Evolutionary conservation across 2,797 vertebrate species (phyloP).

Genomic region (Caiman crocodilus): DNA sequence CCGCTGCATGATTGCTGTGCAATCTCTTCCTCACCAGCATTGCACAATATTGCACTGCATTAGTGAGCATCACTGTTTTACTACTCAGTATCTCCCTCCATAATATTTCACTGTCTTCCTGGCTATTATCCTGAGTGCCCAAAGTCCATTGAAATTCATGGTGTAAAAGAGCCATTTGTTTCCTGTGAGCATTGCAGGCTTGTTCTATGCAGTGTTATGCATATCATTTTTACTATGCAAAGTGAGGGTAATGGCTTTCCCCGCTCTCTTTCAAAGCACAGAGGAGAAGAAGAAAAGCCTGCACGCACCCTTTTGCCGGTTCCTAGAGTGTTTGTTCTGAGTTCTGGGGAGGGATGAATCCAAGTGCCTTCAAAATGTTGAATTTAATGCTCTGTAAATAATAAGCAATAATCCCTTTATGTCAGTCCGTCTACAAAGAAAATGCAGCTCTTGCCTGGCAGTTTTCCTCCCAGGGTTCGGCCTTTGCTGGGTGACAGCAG

Average conservation of each 20-base stretch:
- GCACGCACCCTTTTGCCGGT: conserved; percentile 58
- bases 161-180: conserved; percentile 72
- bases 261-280: conserved; percentile 66
- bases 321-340: conserved; percentile 70
- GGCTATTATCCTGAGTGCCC: conserved; percentile 73
- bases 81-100: conserved; percentile 56
- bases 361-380: conserved; percentile 59
- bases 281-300: conserved; percentile 56
- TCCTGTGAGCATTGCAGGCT: conserved; percentile 71
- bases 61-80: conserved; percentile 58
- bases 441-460: conserved; percentile 41
- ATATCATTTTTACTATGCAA: conserved; percentile 71
- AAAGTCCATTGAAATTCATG: conserved; percentile 72
- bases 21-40: neutral
- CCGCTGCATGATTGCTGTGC: neutral
- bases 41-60: conserved; percentile 19
- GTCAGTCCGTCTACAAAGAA: conserved; percentile 18
- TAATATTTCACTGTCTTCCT: conserved; percentile 66
- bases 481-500: neutral
- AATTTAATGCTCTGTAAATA: conserved; percentile 69
- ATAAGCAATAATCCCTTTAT: conserved; percentile 45
- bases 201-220: conserved; percentile 65
- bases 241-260: conserved; percentile 75
- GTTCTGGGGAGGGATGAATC: conserved; percentile 70
- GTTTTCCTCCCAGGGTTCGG: conserved; percentile 15